Evolutionary conservation across 2,888 invertebrate genomes (phyloP).

Genomic region (Eumacrocentrus americanus): DNA sequence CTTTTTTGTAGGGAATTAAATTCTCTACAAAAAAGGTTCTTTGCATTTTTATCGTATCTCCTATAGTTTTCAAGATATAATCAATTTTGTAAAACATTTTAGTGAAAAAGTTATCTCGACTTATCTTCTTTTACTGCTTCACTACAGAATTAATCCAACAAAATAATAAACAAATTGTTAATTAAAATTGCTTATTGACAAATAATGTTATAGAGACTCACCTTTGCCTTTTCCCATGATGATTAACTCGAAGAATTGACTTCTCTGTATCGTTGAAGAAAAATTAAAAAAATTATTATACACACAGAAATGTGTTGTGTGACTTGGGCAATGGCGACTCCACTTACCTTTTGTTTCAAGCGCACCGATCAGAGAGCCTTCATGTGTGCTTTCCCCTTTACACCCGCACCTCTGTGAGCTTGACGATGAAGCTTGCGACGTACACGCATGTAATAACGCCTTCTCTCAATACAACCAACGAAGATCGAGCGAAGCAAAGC

Average conservation of each 20-base stretch:
- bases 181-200: slow-evolving; percentile 19
- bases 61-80: too few species aligned
- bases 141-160: neutral
- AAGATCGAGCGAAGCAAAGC: too few species aligned
- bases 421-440: slow-evolving; percentile 12
- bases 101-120: too few species aligned
- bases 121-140: too few species aligned
- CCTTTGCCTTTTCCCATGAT: slow-evolving; percentile 48
- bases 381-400: slow-evolving; percentile 6
- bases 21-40: too few species aligned
- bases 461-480: neutral
- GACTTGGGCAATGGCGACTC: slow-evolving; percentile 19
- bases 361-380: slow-evolving; percentile 17
- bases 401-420: slow-evolving; percentile 7
- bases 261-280: neutral
- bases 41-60: too few species aligned
- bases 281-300: neutral
- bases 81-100: too few species aligned
- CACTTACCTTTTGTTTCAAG: slow-evolving; percentile 28
- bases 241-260: neutral
- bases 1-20: too few species aligned
- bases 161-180: slow-evolving; percentile 1
- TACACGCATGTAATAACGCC: neutral
- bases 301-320: slow-evolving; percentile 14
- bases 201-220: slow-evolving; percentile 33